Percentiles rank a stretch among this genome's conserved stretches.
Conservation (phyloP, 1,140 invertebrate genomes). For the Euschistus heros region DNA sequence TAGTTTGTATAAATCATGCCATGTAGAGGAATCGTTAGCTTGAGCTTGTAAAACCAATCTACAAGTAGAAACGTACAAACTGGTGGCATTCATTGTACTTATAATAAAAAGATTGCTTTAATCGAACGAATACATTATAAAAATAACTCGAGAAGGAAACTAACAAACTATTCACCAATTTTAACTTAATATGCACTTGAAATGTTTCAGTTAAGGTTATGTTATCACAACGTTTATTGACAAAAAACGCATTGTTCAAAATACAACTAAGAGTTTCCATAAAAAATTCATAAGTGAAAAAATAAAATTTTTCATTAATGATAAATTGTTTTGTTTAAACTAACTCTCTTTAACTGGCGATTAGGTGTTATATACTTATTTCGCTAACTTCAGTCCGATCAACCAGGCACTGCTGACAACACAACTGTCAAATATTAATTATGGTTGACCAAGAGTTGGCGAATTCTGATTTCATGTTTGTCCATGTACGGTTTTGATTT, state of each 20-base stretch:
- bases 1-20: slow-evolving; percentile 69
- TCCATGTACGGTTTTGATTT: not conserved
- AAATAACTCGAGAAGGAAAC: not conserved
- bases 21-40: slow-evolving; percentile 54
- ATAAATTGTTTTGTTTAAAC: too few species aligned
- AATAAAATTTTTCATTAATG: too few species aligned
- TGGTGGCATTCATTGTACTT: slow-evolving; percentile 65
- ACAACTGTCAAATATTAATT: slow-evolving; percentile 26
- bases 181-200: too few species aligned
- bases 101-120: not conserved
- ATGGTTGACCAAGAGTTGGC: slow-evolving; percentile 19
- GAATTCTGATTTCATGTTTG: not conserved
- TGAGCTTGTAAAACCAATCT: slow-evolving; percentile 62
- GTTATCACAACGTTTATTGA: too few species aligned
- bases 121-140: not conserved
- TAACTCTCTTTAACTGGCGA: too few species aligned
- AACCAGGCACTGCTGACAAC: slow-evolving; percentile 14
- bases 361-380: not conserved
- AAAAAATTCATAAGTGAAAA: too few species aligned
- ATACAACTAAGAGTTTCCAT: too few species aligned
- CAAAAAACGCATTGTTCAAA: too few species aligned
- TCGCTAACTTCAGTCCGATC: not conserved
- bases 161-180: too few species aligned
- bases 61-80: slow-evolving; percentile 72
- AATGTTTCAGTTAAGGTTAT: too few species aligned